A percentile compares a stretch with the other conserved stretches of the same genome.
phyloP scores from a whole-genome alignment of 2,888 invertebrate genomes.

The Mycalesis mineus region DNA sequence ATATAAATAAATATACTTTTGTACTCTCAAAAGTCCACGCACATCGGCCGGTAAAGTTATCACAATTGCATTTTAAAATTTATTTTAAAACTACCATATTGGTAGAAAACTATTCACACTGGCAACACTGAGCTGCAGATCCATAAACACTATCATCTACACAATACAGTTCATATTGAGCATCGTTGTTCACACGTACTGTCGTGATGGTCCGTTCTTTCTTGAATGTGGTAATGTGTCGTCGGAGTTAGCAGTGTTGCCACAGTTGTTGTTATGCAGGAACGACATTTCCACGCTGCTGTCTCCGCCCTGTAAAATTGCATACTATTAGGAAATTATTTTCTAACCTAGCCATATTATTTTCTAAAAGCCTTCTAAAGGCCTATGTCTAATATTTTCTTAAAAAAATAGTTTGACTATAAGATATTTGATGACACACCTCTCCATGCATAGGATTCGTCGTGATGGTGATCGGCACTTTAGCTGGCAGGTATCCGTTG shows the following conservation, averaged over 20 bases:
- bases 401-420: too few species aligned
- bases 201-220: slow-evolving; percentile 60
- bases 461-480: slow-evolving; percentile 83
- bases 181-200: slow-evolving; percentile 53
- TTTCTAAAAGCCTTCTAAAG: too few species aligned
- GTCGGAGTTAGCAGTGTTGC: slow-evolving; percentile 58
- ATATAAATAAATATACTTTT: slow-evolving; percentile 45
- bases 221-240: slow-evolving; percentile 61
- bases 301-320: slow-evolving; percentile 53
- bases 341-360: too few species aligned
- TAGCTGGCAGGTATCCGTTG: slow-evolving; percentile 73
- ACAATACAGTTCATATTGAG: slow-evolving; percentile 12
- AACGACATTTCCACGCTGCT: slow-evolving; percentile 83
- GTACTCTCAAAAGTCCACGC: slow-evolving; percentile 57
- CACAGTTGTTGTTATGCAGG: slow-evolving; percentile 82
- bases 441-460: slow-evolving; percentile 87
- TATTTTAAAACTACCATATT: slow-evolving; percentile 37
- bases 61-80: slow-evolving; percentile 42
- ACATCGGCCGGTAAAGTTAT: slow-evolving; percentile 50
- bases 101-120: slow-evolving; percentile 30
- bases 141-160: not conserved
- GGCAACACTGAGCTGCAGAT: slow-evolving; percentile 28
- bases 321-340: too few species aligned
- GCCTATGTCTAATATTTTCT: too few species aligned
- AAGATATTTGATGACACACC: slow-evolving; percentile 53